A percentile compares a stretch with the other conserved stretches of the same genome.
Conservation (phyloP, 2,888 invertebrate species). For the Cheilosia vernalis region DNA sequence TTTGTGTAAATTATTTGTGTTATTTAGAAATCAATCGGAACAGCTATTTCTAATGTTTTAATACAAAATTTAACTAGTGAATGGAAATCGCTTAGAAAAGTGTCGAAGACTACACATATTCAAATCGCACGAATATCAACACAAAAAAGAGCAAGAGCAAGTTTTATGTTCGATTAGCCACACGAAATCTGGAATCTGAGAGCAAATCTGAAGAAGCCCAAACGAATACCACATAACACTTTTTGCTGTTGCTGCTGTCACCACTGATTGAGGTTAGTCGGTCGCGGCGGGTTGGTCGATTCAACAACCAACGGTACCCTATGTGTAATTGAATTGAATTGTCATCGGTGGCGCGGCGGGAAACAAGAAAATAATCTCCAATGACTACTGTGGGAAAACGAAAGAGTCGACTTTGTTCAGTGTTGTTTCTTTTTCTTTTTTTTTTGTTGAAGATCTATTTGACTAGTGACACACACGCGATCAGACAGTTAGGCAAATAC, state of each 20-base stretch:
- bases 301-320: conserved; percentile 19
- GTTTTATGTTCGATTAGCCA: too few relatives aligned
- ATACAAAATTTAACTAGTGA: too few relatives aligned
- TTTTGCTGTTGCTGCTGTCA: neutral
- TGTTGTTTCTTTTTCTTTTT: conserved; percentile 43
- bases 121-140: too few relatives aligned
- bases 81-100: too few relatives aligned
- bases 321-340: conserved; percentile 64
- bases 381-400: conserved; percentile 47
- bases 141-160: too few relatives aligned
- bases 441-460: conserved; percentile 43
- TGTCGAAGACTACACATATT: too few relatives aligned
- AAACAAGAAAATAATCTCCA: conserved; percentile 24
- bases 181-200: too few relatives aligned
- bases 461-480: conserved; percentile 59
- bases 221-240: too few relatives aligned
- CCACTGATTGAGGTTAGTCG: conserved; percentile 64
- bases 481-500: conserved; percentile 43
- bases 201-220: too few relatives aligned
- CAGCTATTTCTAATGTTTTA: too few relatives aligned
- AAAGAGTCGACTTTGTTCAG: conserved; percentile 38
- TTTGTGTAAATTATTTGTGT: too few relatives aligned
- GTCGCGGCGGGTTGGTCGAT: conserved; percentile 45
- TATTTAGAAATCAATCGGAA: too few relatives aligned
- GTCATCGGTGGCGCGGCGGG: conserved; percentile 6